Conservation (phyloP, 2,113 vertebrate genomes). For the Siniperca chuatsi region DNA sequence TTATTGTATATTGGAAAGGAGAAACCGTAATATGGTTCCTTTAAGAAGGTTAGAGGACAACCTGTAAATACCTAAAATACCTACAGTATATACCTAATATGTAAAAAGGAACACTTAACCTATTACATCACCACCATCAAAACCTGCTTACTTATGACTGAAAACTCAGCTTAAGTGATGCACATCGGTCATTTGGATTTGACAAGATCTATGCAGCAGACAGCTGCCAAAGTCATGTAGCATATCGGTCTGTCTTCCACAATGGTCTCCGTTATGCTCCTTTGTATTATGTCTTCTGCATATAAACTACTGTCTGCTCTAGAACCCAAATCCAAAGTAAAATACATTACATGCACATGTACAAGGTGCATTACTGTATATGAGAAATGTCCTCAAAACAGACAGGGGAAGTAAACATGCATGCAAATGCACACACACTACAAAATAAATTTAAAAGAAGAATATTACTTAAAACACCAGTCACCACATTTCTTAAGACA, state of each 20-base stretch:
- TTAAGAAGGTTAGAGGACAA: not conserved
- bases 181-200: conserved; percentile 61
- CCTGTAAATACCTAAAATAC: not conserved
- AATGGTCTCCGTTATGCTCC: conserved; percentile 46
- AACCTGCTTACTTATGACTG: conserved; percentile 2
- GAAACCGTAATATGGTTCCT: not conserved
- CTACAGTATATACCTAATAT: not conserved
- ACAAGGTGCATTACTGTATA: not conserved
- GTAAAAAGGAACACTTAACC: not conserved
- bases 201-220: conserved; percentile 37
- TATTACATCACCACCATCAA: conserved; percentile 3
- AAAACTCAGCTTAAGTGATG: conserved; percentile 23
- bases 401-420: not conserved
- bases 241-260: conserved; percentile 26
- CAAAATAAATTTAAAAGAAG: not conserved
- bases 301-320: conserved; percentile 28
- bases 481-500: not conserved
- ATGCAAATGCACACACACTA: not conserved
- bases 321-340: conserved; percentile 1
- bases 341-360: not conserved
- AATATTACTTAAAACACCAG: not conserved
- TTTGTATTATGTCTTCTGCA: conserved; percentile 32
- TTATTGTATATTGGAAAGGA: not conserved
- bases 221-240: conserved; percentile 54
- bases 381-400: not conserved